Evolutionary conservation across 1,140 invertebrate species (phyloP).

Genomic region (Stratiolaelaps scimitus): DNA sequence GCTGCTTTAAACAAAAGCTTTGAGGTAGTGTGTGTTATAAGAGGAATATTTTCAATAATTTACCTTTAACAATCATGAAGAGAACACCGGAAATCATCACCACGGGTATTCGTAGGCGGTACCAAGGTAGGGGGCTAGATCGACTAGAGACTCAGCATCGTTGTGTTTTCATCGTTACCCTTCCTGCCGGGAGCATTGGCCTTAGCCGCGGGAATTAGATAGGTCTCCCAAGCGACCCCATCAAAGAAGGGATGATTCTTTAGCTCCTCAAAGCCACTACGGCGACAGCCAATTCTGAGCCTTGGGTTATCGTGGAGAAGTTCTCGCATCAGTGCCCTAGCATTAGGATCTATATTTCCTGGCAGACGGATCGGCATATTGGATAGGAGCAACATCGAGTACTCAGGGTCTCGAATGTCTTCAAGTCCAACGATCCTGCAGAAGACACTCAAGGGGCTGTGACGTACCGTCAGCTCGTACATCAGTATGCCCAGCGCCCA

Average conservation of each 20-base stretch:
- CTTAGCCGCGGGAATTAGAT: background rate
- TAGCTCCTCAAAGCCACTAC: background rate
- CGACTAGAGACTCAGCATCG: too few species aligned
- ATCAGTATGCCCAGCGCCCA: constrained; percentile 12
- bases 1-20: too few species aligned
- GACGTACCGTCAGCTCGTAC: constrained; percentile 20
- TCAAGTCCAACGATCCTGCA: constrained; percentile 10
- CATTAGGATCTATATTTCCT: constrained; percentile 4
- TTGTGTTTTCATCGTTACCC: too few species aligned
- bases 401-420: background rate
- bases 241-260: constrained; percentile 17
- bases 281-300: constrained; percentile 16
- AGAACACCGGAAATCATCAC: too few species aligned
- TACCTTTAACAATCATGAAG: too few species aligned
- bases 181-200: too few species aligned
- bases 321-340: background rate
- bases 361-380: background rate
- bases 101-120: too few species aligned
- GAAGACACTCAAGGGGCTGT: constrained; percentile 11
- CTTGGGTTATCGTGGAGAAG: constrained; percentile 21
- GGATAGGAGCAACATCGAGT: constrained; percentile 5
- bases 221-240: background rate
- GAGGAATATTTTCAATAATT: too few species aligned
- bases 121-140: too few species aligned
- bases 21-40: too few species aligned